phyloP scores from a whole-genome alignment of 2,113 vertebrate genomes.

The Columbina picui region DNA sequence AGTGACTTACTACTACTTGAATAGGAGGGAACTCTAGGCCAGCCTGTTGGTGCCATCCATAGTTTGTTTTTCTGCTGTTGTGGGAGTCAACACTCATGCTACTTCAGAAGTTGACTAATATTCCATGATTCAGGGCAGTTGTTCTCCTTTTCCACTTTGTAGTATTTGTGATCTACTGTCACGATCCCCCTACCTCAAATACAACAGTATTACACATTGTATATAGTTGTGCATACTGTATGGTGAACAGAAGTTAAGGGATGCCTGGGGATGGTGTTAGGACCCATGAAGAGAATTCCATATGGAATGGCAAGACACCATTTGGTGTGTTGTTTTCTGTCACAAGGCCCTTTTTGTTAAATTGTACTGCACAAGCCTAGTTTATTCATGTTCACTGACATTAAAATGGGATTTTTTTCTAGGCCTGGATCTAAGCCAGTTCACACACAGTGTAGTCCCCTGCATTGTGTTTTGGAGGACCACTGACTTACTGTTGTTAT shows the following conservation, averaged over 20 bases:
- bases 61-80: neutral
- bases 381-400: neutral
- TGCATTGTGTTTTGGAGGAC: neutral
- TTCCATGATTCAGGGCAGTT: neutral
- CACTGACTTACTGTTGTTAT: neutral
- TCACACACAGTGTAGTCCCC: neutral
- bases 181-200: neutral
- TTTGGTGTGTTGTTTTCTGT: neutral
- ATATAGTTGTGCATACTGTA: neutral
- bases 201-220: neutral
- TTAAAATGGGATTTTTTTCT: neutral
- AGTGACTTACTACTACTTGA: neutral
- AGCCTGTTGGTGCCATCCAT: neutral
- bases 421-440: neutral
- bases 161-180: neutral
- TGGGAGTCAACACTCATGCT: neutral
- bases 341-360: neutral
- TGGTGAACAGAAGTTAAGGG: neutral
- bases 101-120: neutral
- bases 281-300: neutral
- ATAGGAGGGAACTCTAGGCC: neutral
- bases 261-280: neutral
- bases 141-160: neutral
- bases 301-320: neutral
- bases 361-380: neutral